Base-by-base conservation (phyloP, 2,113 vertebrate species). In the Atherinomorus stipes region DNA sequence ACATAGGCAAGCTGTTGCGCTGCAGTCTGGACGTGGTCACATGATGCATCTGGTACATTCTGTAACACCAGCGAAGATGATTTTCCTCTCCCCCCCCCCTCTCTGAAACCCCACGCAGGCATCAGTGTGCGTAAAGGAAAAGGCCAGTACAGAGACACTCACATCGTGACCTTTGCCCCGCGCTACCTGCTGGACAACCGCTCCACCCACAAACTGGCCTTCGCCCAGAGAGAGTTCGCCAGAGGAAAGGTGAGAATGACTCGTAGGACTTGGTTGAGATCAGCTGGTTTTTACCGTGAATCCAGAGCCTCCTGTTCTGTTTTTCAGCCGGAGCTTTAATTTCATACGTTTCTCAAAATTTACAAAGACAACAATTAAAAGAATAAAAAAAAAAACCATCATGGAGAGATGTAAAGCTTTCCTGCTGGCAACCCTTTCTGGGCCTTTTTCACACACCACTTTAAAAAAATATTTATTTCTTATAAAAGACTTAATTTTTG, bases 101-200 rank as follows among this genome's bases (percentile, higher is more conserved):
- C 40, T 26, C 22, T 2, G 15, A 7, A 5, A 42, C 49, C 79
- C 22, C 0, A 71, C 59, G 22, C 88, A 99, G 98, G 98, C 23
- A 99, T 99, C 71, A 97, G 96, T 74, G 95, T 99, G 62, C 94
- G 96, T 57, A 99, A 98, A 88, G 98, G 98, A 51, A 95, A 97
- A 90, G 97, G 97, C 9, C 95, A 96, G 58, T 99, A 99, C 40
- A 94, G 94, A 53, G 97, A 99, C 74, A 97, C 96, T 0, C 97
- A 97, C 78, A 96, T 99, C 59, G 98, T 98, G 77, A 97, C 95
- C 3, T 99, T 99, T 86, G 97, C 97, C 0, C 98, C 98, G 0
- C 96, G 97, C 45, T 99, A 99, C 91, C 91, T 99, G 6, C 74
- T 99, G 22, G 98, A 98, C 83, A 99, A 99, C 76, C 96, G 95